These are phyloP conservation scores for Saccopteryx bilineata DNA, from an alignment of 2,113 vertebrate species.

Conservation along the genomic window DNA sequence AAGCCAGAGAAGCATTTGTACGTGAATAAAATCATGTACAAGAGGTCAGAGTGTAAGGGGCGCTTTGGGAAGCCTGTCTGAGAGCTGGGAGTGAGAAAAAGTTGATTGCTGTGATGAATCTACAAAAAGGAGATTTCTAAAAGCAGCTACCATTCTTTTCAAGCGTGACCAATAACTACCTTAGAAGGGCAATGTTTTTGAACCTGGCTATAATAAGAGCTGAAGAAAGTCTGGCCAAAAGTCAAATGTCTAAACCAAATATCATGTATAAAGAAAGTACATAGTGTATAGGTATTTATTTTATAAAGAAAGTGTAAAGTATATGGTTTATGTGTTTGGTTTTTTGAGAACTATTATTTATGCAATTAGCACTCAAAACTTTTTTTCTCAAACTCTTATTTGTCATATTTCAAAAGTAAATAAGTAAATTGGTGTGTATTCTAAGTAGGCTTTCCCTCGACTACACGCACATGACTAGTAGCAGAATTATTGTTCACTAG, in stretches of 20 bases:
- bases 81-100: not conserved
- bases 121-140: not conserved
- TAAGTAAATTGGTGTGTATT: not conserved
- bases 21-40: not conserved
- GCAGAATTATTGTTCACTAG: not conserved
- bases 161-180: not conserved
- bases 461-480: not conserved
- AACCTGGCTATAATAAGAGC: not conserved
- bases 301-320: not conserved
- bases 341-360: conserved; percentile 38
- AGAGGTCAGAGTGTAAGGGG: not conserved
- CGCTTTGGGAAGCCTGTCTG: not conserved
- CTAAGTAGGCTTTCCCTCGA: not conserved
- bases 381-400: not conserved
- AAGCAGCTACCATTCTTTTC: not conserved
- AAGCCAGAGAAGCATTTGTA: not conserved
- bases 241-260: not conserved
- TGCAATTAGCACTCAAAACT: not conserved
- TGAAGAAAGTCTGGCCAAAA: not conserved
- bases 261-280: conserved; percentile 16
- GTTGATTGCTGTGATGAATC: not conserved
- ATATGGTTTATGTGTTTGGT: not conserved
- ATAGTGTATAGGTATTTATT: not conserved
- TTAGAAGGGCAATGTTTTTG: not conserved
- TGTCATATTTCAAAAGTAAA: conserved; percentile 11